Evolutionary conservation across 2,888 invertebrate genomes (phyloP).

Genomic region (Ethmia dodecea): DNA sequence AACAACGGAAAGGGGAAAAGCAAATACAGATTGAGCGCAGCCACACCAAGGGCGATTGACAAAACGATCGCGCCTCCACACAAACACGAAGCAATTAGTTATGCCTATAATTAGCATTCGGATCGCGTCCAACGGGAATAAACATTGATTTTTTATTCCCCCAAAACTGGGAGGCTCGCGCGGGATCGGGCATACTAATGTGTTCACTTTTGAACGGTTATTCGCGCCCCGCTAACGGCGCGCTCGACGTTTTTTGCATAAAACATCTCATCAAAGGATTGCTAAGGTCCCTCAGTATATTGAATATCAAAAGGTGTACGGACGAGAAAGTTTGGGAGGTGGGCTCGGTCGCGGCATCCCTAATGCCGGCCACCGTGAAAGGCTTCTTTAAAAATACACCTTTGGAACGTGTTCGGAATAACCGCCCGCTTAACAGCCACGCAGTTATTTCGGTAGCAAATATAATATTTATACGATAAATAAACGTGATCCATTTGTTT

Average conservation of each 20-base stretch:
- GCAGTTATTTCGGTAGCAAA: slow-evolving; percentile 30
- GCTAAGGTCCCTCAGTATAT: slow-evolving; percentile 71
- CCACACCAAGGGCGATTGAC: slow-evolving; percentile 34
- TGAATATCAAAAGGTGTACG: slow-evolving; percentile 76
- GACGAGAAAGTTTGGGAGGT: slow-evolving; percentile 59
- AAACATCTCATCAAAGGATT: slow-evolving; percentile 79
- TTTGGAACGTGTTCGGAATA: slow-evolving; percentile 69
- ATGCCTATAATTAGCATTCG: slow-evolving; percentile 69
- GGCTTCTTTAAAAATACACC: slow-evolving; percentile 73
- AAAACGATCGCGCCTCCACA: slow-evolving; percentile 48
- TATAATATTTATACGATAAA: slow-evolving; percentile 31
- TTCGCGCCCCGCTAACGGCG: slow-evolving; percentile 69
- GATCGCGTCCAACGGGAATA: slow-evolving; percentile 67
- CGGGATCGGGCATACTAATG: slow-evolving; percentile 69
- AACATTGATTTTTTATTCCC: slow-evolving; percentile 77
- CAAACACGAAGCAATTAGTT: slow-evolving; percentile 69
- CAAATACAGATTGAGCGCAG: slow-evolving; percentile 30
- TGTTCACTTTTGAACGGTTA: slow-evolving; percentile 74
- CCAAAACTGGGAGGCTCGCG: slow-evolving; percentile 58
- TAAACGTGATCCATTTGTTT: slow-evolving; percentile 24
- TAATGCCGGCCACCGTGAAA: slow-evolving; percentile 65
- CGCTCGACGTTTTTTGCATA: slow-evolving; percentile 76
- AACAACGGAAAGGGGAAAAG: slow-evolving; percentile 21
- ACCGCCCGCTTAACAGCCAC: slow-evolving; percentile 37
- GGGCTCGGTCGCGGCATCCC: slow-evolving; percentile 55